Base-by-base conservation (phyloP, 2,113 vertebrate species). In the Cyanistes caeruleus region DNA sequence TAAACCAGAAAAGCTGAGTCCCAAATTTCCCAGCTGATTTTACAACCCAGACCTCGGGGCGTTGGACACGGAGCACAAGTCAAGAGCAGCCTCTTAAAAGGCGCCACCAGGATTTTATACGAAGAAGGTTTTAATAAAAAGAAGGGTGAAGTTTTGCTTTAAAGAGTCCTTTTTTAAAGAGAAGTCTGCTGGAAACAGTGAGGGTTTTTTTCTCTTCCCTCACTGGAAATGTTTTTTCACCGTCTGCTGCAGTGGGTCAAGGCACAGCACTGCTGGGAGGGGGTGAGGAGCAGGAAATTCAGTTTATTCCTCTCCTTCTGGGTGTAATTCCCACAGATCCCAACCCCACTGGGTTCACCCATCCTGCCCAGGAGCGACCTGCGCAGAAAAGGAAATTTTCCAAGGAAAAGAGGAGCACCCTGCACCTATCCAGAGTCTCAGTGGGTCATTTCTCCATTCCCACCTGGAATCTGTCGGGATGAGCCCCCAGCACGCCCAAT, bases 401-500 rank as follows among this genome's bases (percentile, higher is more conserved):
- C 84, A 55, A 23, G 18, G 63, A 11, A 77, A 74, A 55, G 1
- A 10, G 21, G 15, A 41, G 28, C 1, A 3, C 53, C 10, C 41
- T 46, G 18, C 31, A 5, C 3, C 30, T 15, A 0, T 4, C 10
- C 0, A 3, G 67, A 21, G 3, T 28, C 58, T 35, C 35, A 8
- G 25, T 21, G 37, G 37, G 8, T 30, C 12, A 1, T 7, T 31
- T 24, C 44, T 4, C 52, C 2, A 5, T 9, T 67, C 58, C 11
- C 52, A 3, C 3, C 9, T 1, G 84, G 48, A 46, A 46, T 14
- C 39, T 13, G 24, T 2, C 1, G 1, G 68, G 69, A 10, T 0
- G 53, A 65, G 41, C 72, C 3, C 53, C 24, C 70, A 10, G 60
- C 3, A 5, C 60, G 9, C 2, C 1, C 4, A 12, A 0, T 0